Evolutionary conservation across 2,888 invertebrate genomes (phyloP), one percentile per base, ranked within the genome.

Genomic region (Cheilosia scutellata): DNA sequence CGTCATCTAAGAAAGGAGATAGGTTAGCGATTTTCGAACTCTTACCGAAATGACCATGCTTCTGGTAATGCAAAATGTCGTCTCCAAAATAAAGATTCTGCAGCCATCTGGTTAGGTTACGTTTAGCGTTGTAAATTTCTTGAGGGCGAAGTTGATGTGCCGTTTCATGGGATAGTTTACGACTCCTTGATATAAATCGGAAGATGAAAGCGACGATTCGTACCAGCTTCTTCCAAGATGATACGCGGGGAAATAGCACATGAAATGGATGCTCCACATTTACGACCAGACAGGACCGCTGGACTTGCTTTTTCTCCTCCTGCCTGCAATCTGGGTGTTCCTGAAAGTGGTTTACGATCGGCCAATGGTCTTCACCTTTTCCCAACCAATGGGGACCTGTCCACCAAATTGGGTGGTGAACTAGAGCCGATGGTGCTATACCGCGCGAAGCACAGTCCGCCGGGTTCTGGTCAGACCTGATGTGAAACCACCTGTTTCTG

Each of bases 391-490:
- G 25, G 0, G 83, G 87, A 13, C 88, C 87, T 6, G 53, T 40
- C 87, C 87, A 88, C 87, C 88, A 87, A 5, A 88, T 44, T 0
- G 58, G 13, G 42, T 71, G 82, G 2, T 65, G 20, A 6, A 75
- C 7, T 0, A 87, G 44, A 13, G 40, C 13, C 31, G 65, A 76
- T 7, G 79, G 80, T 7, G 84, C 3, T 3, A 87, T 40, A 2
- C 88, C 88, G 6, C 84, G 83, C 1, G 31, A 31, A 7, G 31
- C 31, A 31, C 87, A 87, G 68, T 88, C 87, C 2, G 88, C 88
- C 2, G 31, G 87, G 62, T 88, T 88, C 37, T 78, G 44, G 47
- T 58, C 31, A 6, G 31, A 31, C 75, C 62, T 53, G n/a, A 88
- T 63, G 60, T 88, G 84, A 55, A 72, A 51, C 88, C 88, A 88